phyloP scores from a whole-genome alignment of 1,140 invertebrate species.

The Sitobion miscanthi region DNA sequence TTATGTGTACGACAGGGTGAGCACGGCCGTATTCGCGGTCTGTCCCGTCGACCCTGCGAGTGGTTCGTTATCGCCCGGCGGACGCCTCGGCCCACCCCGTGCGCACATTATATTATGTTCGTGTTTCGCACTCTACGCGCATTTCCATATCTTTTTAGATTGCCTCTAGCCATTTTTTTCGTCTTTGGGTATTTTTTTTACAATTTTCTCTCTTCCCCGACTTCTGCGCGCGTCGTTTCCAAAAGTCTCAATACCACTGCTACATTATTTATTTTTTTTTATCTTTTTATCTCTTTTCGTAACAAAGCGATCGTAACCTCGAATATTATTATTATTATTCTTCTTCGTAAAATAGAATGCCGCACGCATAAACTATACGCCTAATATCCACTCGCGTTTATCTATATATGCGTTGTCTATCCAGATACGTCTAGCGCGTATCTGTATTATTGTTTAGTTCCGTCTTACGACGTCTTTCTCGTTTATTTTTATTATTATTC shows the following conservation, averaged over 20 bases:
- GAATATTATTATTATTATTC: background rate
- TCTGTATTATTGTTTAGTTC: background rate
- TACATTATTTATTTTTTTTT: background rate
- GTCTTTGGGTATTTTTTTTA: background rate
- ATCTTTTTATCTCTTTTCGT: constrained; percentile 4
- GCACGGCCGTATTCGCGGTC: background rate
- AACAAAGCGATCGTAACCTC: background rate
- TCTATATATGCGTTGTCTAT: background rate
- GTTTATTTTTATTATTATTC: background rate
- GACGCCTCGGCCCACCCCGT: background rate
- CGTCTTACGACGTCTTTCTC: background rate
- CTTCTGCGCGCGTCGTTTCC: background rate
- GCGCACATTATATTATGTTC: background rate
- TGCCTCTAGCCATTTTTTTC: background rate
- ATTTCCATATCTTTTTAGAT: constrained; percentile 22
- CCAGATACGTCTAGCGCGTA: background rate
- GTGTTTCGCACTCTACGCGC: background rate
- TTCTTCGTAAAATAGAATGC: background rate
- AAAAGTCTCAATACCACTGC: constrained; percentile 17
- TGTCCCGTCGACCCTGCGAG: background rate
- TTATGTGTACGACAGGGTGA: background rate
- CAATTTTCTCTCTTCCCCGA: background rate
- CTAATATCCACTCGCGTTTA: background rate
- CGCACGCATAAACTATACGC: background rate
- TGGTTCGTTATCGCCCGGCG: background rate